These are phyloP conservation scores for Plagodis dolabraria DNA, from an alignment of 2,888 invertebrate genomes.

Conservation along the genomic window DNA sequence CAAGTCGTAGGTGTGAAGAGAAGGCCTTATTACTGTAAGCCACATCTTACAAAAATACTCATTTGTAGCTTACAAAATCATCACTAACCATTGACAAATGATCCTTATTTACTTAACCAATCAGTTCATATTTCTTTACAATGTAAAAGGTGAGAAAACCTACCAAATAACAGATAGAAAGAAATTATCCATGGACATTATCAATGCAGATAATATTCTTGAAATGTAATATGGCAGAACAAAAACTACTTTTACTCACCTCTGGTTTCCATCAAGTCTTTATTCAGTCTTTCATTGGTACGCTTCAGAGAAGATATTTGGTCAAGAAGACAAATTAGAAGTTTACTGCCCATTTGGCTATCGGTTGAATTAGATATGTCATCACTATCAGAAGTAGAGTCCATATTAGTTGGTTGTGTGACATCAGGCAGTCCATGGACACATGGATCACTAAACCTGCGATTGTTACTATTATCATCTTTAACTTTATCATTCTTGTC, in stretches of 20 bases:
- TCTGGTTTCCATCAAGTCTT: slow-evolving; percentile 90
- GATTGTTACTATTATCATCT: slow-evolving; percentile 79
- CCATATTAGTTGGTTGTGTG: slow-evolving; percentile 72
- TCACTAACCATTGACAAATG: slow-evolving; percentile 1
- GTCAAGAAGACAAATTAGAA: slow-evolving; percentile 87
- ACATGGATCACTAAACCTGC: slow-evolving; percentile 89
- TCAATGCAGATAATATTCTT: slow-evolving; percentile 16
- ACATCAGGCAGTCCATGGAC: slow-evolving; percentile 79
- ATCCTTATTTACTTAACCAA: slow-evolving; percentile 1
- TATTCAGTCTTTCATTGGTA: slow-evolving; percentile 89
- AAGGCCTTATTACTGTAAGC: slow-evolving; percentile 19
- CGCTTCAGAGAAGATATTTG: slow-evolving; percentile 90
- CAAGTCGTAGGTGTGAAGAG: slow-evolving; percentile 48
- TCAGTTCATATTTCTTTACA: slow-evolving; percentile 8
- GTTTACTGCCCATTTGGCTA: slow-evolving; percentile 83
- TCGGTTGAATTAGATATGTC: slow-evolving; percentile 81
- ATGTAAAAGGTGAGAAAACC: slow-evolving; percentile 14
- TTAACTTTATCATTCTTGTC: slow-evolving; percentile 80
- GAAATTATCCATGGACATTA: slow-evolving; percentile 25
- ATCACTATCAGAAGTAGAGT: slow-evolving; percentile 81
- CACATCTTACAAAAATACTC: slow-evolving; percentile 11
- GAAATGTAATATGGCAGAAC: slow-evolving; percentile 24
- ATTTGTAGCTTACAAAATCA: not conserved
- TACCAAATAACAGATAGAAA: slow-evolving; percentile 29
- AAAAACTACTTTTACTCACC: slow-evolving; percentile 65